phyloP scores from a whole-genome alignment of 1,140 invertebrate species.

The Achroia grisella region DNA sequence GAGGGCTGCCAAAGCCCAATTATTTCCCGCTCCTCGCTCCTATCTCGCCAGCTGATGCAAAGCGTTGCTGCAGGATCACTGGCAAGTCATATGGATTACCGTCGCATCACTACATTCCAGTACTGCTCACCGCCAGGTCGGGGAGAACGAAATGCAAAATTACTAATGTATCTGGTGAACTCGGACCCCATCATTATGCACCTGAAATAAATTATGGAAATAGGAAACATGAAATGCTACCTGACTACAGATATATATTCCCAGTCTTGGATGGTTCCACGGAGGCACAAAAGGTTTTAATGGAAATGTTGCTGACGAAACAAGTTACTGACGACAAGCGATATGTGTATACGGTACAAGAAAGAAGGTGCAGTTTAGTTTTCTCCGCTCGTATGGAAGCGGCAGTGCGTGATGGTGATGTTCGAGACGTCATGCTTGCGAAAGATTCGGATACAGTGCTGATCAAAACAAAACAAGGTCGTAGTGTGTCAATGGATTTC shows the following conservation, averaged over 20 bases:
- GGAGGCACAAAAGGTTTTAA: constrained; percentile 76
- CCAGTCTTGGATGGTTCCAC: constrained; percentile 79
- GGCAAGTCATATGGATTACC: constrained; percentile 85
- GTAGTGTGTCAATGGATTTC: constrained; percentile 81
- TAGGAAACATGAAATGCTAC: constrained; percentile 77
- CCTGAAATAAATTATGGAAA: constrained; percentile 77
- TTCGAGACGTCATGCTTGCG: constrained; percentile 84
- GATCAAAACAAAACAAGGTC: constrained; percentile 81
- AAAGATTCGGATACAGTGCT: constrained; percentile 83
- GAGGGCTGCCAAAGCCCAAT: constrained; percentile 86
- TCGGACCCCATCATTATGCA: constrained; percentile 75
- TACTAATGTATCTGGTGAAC: constrained; percentile 75
- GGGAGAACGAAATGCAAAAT: constrained; percentile 78
- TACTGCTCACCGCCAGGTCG: constrained; percentile 76
- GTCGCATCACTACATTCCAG: constrained; percentile 86
- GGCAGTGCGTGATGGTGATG: constrained; percentile 84
- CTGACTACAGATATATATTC: constrained; percentile 84
- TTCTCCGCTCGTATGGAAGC: constrained; percentile 83
- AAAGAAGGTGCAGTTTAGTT: constrained; percentile 83
- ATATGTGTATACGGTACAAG: constrained; percentile 85
- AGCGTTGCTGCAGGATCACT: constrained; percentile 86
- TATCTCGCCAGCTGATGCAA: constrained; percentile 86
- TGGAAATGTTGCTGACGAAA: constrained; percentile 77
- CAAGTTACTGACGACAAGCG: constrained; percentile 74
- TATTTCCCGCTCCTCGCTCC: constrained; percentile 88